These are phyloP conservation scores for Crypturellus undulatus DNA, from an alignment of 2,113 vertebrate species.

Conservation along the genomic window DNA sequence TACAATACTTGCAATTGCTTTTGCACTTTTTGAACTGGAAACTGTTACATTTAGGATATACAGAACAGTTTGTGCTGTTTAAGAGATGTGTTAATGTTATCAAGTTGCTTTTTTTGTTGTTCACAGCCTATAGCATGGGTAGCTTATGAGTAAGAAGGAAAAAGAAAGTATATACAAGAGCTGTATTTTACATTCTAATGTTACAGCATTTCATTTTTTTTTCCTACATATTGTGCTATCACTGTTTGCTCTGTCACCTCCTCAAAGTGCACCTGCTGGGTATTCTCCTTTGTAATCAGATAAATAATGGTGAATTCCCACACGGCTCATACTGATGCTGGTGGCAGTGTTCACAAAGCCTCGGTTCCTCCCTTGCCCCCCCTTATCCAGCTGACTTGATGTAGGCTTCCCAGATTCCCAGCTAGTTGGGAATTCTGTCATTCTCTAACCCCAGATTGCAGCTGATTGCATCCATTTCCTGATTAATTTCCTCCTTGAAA, in stretches of 20 bases:
- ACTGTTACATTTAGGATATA: not conserved
- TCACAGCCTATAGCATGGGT: not conserved
- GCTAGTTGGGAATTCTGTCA: not conserved
- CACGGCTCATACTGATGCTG: rapidly evolving
- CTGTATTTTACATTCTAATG: not conserved
- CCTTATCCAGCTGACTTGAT: not conserved
- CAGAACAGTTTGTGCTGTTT: not conserved
- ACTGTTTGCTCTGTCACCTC: not conserved
- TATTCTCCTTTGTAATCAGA: not conserved
- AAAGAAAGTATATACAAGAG: not conserved
- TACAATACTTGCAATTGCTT: not conserved
- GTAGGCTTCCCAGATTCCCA: not conserved
- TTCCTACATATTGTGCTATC: not conserved
- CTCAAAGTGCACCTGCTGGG: not conserved
- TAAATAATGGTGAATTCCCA: not conserved
- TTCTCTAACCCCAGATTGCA: not conserved
- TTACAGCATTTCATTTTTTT: not conserved
- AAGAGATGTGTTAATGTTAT: not conserved
- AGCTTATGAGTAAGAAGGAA: not conserved
- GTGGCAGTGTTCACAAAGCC: not conserved
- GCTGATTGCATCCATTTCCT: conserved; percentile 3
- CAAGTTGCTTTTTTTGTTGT: not conserved
- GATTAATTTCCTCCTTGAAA: conserved; percentile 43
- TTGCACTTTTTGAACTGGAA: not conserved
- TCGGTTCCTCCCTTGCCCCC: not conserved